Evolutionary conservation across 2,113 vertebrate genomes (phyloP).

Genomic region (Steatornis caripensis): DNA sequence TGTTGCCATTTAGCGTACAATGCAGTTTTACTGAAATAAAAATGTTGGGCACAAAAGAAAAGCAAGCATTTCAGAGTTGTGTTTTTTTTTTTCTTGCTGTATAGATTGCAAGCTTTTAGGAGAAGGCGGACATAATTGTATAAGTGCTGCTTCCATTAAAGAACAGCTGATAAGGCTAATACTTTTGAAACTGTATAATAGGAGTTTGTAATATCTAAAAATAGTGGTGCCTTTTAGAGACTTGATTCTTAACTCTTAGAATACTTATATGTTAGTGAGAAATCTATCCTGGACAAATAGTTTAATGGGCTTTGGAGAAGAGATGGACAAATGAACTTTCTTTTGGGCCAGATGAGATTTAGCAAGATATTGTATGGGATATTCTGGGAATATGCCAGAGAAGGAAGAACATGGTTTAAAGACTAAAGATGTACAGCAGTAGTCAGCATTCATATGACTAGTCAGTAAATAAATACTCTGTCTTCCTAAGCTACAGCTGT

Average conservation of each 20-base stretch:
- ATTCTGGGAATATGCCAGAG: background rate
- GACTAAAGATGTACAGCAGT: background rate
- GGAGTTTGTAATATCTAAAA: constrained; percentile 19
- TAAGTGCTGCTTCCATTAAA: constrained; percentile 57
- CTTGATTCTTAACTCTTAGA: constrained; percentile 4
- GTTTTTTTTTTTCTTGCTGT: background rate
- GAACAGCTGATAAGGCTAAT: constrained; percentile 48
- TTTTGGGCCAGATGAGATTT: background rate
- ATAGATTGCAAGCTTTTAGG: constrained; percentile 42
- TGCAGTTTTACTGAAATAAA: constrained; percentile 2
- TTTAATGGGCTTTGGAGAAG: background rate
- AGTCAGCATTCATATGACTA: background rate
- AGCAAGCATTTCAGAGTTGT: background rate
- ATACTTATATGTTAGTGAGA: background rate
- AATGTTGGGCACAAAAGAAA: background rate
- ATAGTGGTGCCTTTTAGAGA: background rate
- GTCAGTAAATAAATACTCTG: background rate
- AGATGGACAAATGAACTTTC: background rate
- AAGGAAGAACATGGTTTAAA: background rate
- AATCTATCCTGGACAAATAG: background rate
- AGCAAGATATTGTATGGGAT: background rate
- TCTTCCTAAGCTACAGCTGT: background rate
- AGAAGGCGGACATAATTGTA: background rate
- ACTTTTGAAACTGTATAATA: constrained; percentile 23
- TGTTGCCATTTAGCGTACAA: background rate